phyloP scores from a whole-genome alignment of 2,797 vertebrate species.

The Argya squamiceps region DNA sequence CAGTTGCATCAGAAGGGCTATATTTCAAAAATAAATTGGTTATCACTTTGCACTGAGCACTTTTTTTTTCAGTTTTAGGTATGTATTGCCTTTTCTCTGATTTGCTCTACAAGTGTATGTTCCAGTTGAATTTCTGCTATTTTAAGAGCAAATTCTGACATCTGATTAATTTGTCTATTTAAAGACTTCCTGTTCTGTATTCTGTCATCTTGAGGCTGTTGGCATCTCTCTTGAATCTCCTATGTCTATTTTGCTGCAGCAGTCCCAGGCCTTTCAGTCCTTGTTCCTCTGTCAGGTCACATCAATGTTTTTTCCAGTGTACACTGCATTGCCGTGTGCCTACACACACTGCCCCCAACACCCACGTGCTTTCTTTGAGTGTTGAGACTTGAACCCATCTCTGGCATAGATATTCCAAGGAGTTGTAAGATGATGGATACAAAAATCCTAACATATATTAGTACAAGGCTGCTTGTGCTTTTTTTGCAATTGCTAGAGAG shows the following conservation, averaged over 20 bases:
- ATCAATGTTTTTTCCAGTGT: not conserved
- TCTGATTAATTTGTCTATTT: conserved; percentile 61
- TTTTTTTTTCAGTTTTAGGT: not conserved
- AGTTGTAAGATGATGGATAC: not conserved
- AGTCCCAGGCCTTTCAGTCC: not conserved
- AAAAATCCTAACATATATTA: not conserved
- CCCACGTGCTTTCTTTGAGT: not conserved
- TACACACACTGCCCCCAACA: fast-evolving
- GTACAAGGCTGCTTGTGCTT: not conserved
- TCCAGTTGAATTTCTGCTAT: not conserved
- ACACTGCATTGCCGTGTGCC: not conserved
- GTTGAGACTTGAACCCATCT: too few relatives aligned
- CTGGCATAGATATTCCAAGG: not conserved
- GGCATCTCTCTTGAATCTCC: conserved; percentile 55
- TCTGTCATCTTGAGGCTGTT: conserved; percentile 72
- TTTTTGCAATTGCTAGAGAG: not conserved
- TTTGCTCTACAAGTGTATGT: not conserved
- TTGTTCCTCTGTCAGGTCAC: not conserved
- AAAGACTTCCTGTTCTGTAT: conserved; percentile 79
- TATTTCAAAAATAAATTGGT: not conserved
- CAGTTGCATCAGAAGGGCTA: not conserved
- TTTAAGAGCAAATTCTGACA: not conserved
- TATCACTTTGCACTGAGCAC: not conserved
- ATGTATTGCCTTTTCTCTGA: not conserved
- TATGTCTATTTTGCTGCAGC: not conserved